Evolutionary conservation across 2,888 invertebrate genomes (phyloP), one percentile per base, ranked within the genome.

Genomic region (Tethea ocularis): DNA sequence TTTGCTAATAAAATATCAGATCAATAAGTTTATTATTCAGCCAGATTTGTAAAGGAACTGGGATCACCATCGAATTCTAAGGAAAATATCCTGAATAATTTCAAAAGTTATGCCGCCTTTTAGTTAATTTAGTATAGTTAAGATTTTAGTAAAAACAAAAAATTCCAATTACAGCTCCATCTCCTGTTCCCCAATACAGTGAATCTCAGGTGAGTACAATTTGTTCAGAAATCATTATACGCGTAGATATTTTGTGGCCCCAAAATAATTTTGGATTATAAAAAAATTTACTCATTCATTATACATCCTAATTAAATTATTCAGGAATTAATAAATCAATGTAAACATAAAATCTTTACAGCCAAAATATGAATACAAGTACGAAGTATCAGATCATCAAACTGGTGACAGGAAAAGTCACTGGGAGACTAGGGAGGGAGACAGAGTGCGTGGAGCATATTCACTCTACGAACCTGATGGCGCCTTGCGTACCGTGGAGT

Each of bases 381-480:
- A 94, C 62, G 93, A 93, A 68, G 94, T 94, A 13, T 86, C 90
- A 15, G 94, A 94, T 66, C 89, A 88, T 52, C 89, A 93, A 69
- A 94, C 94, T 11, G 94, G 94, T 2, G 94, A 94, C 66, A 81
- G 89, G 66, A 93, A 93, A 75, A 87, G 86, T 63, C 93, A 93
- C 75, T 91, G 88, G 88, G 94, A 94, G 81, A 86, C 83, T 58
- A 78, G 94, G 24, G 93, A 94, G 26, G 94, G 94, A 0, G 93
- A 94, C 69, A 81, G 85, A 36, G 93, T 93, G 13, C 86, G 93
- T 7, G 94, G 93, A 0, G 84, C 79, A 17, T 93, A 94, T 77
- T 86, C 88, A 0, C 71, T 94, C 60, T 88, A 91, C 56, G 93
- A 94, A 65, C 91, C 93, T 1, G 93, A 94, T 65, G 93, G 93